Base-by-base conservation (phyloP, 2,888 invertebrate genomes). In the Coleophora deauratella region DNA sequence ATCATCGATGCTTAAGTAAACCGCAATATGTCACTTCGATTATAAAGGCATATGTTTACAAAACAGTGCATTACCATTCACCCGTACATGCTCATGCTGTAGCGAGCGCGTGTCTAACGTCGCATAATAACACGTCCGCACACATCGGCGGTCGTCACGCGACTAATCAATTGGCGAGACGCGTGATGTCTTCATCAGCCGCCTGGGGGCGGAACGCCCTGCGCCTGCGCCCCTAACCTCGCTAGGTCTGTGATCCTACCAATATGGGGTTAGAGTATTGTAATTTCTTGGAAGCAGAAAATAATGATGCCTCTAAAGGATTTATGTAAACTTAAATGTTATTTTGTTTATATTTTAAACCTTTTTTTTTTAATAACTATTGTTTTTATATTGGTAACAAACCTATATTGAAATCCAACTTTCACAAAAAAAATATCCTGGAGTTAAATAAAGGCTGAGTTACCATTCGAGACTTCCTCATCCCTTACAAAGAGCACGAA, bases 111-210 rank as follows among this genome's bases (percentile, higher is more conserved):
- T 76, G 73, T 74, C 74, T 74, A 81, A 79, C 69, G 71, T 79
- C 75, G 68, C 72, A 78, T 81, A 80, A 81, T 81, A 81, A 80
- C 67, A 81, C 69, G 72, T 73, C 73, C 63, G 68, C 59, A 55
- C 59, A 50, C 54, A 55, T 62, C 66, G 59, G 51, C 65, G 71
- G 61, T 66, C 74, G 84, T 78, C 77, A 77, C 84, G 84, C 77
- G 72, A 74, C 82, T 82, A 84, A 84, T 84, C 84, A 84, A 85
- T 85, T 81, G 81, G 68, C 68, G 70, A 65, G 72, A 72, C 66
- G 68, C 75, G 72, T 84, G 84, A 85, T 85, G 84, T 80, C 84
- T 84, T 84, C 84, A 85, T 85, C 81, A 79, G 79, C 56, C 65
- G 82, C 84, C 77, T 53, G 72, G 62, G 68, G 82, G 81, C 74